Base-by-base conservation (phyloP, 2,888 invertebrate species). In the Mesorhabditis belari region DNA sequence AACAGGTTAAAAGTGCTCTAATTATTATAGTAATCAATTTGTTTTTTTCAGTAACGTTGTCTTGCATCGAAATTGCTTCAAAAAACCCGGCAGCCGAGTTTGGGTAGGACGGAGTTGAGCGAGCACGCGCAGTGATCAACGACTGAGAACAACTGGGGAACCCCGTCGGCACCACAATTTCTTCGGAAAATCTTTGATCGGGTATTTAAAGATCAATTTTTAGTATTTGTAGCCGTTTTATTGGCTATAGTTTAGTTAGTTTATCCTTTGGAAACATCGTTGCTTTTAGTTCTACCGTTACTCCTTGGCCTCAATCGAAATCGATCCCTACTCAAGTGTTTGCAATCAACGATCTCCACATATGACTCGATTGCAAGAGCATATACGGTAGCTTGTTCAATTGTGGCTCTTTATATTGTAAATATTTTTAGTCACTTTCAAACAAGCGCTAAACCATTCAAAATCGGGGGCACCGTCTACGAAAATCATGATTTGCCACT, bases 261-360 rank as follows among this genome's bases (percentile, higher is more conserved):
- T 61, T 19, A 29, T 12, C 9, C 9, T 19, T 3, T 12, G 5
- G 83, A 83, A 6, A 6, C 21, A 24, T 25, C 4, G 29, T 57
- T 57, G 63, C 21, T 17, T 74, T 25, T 60, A 76, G 67, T 80
- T 80, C 70, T 71, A 93, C 82, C 87, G 94, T 60, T 98, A 92
- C 81, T 95, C 95, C 83, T 84, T 98, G 67, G 96, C 96, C 0
- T 89, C 69, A 0, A 90, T 98, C 64, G 85, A 87, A 67, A 94
- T 91, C 79, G 87, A 92, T 75, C 98, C 96, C 0, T 95, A 90
- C 80, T 84, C 96, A 65, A 84, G 91, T 61, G 91, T 92, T 76
- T 90, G 88, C 79, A 90, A 91, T 64, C 91, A 93, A 82, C 89
- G 93, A 0, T 88, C 89, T 19, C 89, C 93, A 0, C 89, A 89